Percentiles rank a stretch among this genome's conserved stretches.
Evolutionary conservation across 2,797 vertebrate species (phyloP).

Genomic region (Macroramphosus scolopax): DNA sequence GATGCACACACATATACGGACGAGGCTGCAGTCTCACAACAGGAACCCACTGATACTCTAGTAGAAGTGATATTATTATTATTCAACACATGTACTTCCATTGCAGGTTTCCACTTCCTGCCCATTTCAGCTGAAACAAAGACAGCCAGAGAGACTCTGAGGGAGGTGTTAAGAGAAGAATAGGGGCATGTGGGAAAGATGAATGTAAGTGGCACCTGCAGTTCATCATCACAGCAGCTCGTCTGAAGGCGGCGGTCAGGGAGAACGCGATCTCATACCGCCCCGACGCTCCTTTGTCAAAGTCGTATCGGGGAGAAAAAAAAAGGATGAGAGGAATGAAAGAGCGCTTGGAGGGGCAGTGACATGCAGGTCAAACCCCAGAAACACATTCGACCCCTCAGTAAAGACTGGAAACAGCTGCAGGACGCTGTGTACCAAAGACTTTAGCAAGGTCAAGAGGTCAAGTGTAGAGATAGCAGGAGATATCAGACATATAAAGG

Average conservation of each 20-base stretch:
- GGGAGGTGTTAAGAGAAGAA: constrained; percentile 38
- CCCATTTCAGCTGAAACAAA: constrained; percentile 16
- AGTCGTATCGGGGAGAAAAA: constrained; percentile 54
- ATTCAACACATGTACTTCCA: no score
- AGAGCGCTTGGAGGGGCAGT: constrained; percentile 38
- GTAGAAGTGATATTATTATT: no score
- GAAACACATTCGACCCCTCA: constrained; percentile 33
- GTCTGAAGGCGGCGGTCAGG: constrained; percentile 61
- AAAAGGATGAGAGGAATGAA: constrained; percentile 38
- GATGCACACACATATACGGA: no score
- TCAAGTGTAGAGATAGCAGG: neutral
- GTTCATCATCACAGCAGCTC: constrained; percentile 75
- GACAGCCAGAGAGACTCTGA: constrained; percentile 8
- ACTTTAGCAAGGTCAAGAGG: constrained; percentile 4
- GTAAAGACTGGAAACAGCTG: constrained; percentile 38
- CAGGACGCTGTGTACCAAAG: constrained; percentile 10
- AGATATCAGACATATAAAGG: no score
- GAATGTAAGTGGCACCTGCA: constrained; percentile 66
- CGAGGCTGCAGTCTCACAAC: no score
- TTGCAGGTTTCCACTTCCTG: constrained; percentile 29
- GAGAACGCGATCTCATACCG: constrained; percentile 59
- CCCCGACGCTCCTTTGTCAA: constrained; percentile 59
- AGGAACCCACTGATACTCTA: no score
- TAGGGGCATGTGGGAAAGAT: constrained; percentile 66
- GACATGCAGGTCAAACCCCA: constrained; percentile 37